Percentiles rank a stretch among this genome's conserved stretches.
These are phyloP conservation scores for Cyprinodon variegatus DNA, from an alignment of 2,113 vertebrate species.

Conservation along the genomic window DNA sequence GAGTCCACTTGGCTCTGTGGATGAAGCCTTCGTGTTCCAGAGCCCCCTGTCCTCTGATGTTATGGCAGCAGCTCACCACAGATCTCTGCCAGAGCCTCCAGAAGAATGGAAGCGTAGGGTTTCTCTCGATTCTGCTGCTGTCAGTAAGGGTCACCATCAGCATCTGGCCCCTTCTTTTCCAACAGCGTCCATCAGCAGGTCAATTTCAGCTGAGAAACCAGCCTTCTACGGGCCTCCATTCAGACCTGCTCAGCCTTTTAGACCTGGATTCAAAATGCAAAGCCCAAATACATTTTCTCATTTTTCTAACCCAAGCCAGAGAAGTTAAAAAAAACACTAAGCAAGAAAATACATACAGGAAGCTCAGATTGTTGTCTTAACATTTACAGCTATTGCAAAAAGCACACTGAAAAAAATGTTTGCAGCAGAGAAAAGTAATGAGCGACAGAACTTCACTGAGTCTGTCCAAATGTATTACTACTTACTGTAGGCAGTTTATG, in stretches of 20 bases:
- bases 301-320: constrained; percentile 79
- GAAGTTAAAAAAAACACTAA: constrained; percentile 58
- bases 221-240: constrained; percentile 76
- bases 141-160: constrained; percentile 40
- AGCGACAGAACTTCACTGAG: too few relatives aligned
- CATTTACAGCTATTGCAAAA: neutral
- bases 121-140: constrained; percentile 72
- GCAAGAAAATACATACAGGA: constrained; percentile 1
- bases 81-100: constrained; percentile 82
- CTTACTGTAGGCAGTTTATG: too few relatives aligned
- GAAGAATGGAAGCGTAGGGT: constrained; percentile 84
- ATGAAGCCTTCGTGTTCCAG: constrained; percentile 85
- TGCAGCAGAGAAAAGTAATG: neutral
- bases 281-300: constrained; percentile 77
- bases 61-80: constrained; percentile 81
- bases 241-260: constrained; percentile 79
- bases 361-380: neutral
- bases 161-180: constrained; percentile 28
- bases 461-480: too few relatives aligned
- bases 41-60: constrained; percentile 81
- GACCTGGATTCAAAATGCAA: constrained; percentile 70
- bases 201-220: constrained; percentile 61
- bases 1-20: constrained; percentile 85
- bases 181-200: constrained; percentile 47
- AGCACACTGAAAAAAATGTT: neutral